Evolutionary conservation across 2,888 invertebrate genomes (phyloP).

Genomic region (Cyclophora punctaria): DNA sequence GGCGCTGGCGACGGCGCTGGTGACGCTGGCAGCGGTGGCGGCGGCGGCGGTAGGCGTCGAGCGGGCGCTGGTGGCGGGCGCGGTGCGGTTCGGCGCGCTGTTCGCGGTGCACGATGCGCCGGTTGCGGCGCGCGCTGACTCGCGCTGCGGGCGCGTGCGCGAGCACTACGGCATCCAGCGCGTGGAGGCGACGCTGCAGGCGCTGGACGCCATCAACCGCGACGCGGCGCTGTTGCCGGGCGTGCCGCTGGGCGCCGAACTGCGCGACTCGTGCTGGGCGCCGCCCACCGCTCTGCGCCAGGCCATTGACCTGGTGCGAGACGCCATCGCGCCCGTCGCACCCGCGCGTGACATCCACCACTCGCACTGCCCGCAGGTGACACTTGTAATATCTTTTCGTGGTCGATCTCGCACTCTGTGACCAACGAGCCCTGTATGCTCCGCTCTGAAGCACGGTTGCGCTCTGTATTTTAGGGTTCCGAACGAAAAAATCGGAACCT

Average conservation of each 20-base stretch:
- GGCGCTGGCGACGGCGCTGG: slow-evolving; percentile 6
- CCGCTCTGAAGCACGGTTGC: too few relatives aligned
- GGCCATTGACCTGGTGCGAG: slow-evolving; percentile 83
- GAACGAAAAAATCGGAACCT: too few relatives aligned
- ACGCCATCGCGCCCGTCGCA: slow-evolving; percentile 71
- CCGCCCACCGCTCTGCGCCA: slow-evolving; percentile 86
- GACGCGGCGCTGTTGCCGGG: slow-evolving; percentile 73
- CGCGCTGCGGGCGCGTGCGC: slow-evolving; percentile 62
- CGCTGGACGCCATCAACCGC: slow-evolving; percentile 78
- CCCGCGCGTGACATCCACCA: slow-evolving; percentile 34
- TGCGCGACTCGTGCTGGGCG: slow-evolving; percentile 88
- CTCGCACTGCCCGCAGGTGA: slow-evolving; percentile 7
- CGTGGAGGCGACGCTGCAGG: slow-evolving; percentile 76
- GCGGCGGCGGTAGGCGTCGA: slow-evolving; percentile 42
- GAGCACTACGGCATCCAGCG: slow-evolving; percentile 86
- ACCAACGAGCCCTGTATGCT: too few relatives aligned
- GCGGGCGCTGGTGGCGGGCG: slow-evolving; percentile 47
- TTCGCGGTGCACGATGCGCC: slow-evolving; percentile 75
- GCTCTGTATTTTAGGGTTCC: too few relatives aligned
- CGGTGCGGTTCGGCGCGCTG: slow-evolving; percentile 75
- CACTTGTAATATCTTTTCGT: background rate
- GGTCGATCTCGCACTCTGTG: too few relatives aligned
- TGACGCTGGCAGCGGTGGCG: slow-evolving; percentile 25
- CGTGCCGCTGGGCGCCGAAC: slow-evolving; percentile 78
- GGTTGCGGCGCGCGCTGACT: slow-evolving; percentile 25